These are phyloP conservation scores for Morbakka virulenta DNA, from an alignment of 30 jellyfish, hydroid and myxozoan species.

Conservation along the genomic window DNA sequence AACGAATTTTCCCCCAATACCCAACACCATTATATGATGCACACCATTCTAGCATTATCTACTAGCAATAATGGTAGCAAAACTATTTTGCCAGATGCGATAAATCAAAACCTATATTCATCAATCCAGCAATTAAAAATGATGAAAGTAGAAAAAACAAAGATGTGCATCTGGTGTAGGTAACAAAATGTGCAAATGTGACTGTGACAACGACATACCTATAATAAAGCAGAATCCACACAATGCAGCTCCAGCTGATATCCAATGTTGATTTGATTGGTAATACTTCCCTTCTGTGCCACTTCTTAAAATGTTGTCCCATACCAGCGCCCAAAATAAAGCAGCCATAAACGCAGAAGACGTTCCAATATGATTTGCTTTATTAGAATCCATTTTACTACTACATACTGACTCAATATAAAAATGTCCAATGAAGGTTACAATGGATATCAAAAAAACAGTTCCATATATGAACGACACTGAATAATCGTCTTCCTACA, in stretches of 20 bases:
- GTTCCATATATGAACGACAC: background rate
- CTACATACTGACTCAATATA: slow-evolving; percentile 63
- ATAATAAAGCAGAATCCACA: slow-evolving; percentile 61
- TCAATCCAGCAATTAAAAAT: too few species aligned
- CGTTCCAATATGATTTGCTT: slow-evolving; percentile 49
- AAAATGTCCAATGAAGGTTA: slow-evolving; percentile 62
- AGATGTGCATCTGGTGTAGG: too few species aligned
- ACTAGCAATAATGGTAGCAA: too few species aligned
- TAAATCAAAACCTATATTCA: too few species aligned
- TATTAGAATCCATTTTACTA: slow-evolving; percentile 45
- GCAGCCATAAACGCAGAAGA: slow-evolving; percentile 59
- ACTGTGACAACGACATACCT: too few species aligned
- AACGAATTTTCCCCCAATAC: too few species aligned
- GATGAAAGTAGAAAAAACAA: too few species aligned
- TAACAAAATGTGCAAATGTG: too few species aligned
- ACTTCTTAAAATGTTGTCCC: slow-evolving; percentile 52
- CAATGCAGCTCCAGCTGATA: slow-evolving; percentile 72
- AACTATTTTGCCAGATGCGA: too few species aligned
- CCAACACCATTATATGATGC: too few species aligned
- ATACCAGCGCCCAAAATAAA: slow-evolving; percentile 36
- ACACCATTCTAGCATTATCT: too few species aligned
- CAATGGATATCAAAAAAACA: slow-evolving; percentile 11
- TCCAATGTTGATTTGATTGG: slow-evolving; percentile 45
- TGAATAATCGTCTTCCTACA: background rate
- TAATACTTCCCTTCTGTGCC: slow-evolving; percentile 35